A percentile compares a stretch with the other conserved stretches of the same genome.
phyloP scores from a whole-genome alignment of 2,888 invertebrate genomes.

The Lasius platythorax region DNA sequence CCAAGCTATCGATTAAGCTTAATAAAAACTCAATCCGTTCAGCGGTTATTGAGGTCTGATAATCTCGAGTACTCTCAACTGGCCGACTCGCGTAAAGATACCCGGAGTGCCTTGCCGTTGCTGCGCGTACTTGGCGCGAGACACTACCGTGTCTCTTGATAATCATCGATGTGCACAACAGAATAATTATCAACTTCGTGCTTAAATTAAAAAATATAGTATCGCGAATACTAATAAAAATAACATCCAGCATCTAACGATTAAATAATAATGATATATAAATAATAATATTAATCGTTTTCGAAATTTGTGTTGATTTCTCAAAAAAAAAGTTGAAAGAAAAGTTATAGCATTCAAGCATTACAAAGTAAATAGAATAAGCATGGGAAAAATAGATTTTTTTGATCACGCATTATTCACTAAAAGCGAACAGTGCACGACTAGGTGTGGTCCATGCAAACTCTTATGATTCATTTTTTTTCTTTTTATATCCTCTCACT shows the following conservation, averaged over 20 bases:
- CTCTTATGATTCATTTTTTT: conserved; percentile 65
- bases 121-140: too few relatives aligned
- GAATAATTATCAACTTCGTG: conserved; percentile 29
- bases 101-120: too few relatives aligned
- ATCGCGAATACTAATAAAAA: conserved; percentile 17
- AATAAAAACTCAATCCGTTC: too few relatives aligned
- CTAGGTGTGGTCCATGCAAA: conserved; percentile 80
- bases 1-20: too few relatives aligned
- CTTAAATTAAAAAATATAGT: conserved; percentile 2
- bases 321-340: background rate
- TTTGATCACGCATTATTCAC: conserved; percentile 67
- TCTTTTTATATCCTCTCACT: conserved; percentile 54
- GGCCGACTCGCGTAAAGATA: too few relatives aligned
- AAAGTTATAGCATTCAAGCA: background rate
- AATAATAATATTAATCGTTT: background rate
- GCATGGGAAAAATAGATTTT: conserved; percentile 50
- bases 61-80: too few relatives aligned
- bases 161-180: background rate
- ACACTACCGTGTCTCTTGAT: too few relatives aligned
- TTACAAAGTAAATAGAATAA: background rate
- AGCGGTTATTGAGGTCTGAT: too few relatives aligned
- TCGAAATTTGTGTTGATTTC: background rate
- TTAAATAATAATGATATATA: background rate
- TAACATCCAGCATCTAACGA: conserved; percentile 14
- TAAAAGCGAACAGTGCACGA: conserved; percentile 74